phyloP scores from a whole-genome alignment of 2,797 vertebrate species.

The Champsocephalus gunnari region DNA sequence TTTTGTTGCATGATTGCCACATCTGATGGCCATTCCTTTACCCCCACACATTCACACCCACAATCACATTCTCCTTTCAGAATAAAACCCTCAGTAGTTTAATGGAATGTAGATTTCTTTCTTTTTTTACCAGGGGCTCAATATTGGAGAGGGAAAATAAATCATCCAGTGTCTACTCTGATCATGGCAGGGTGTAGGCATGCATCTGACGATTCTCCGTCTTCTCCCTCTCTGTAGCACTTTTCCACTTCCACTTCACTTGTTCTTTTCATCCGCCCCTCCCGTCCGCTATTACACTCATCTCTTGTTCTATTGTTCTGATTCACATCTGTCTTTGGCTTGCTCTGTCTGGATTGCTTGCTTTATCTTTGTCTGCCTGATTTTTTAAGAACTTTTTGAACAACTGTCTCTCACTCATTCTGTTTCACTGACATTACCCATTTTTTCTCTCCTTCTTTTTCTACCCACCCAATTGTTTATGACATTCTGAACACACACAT shows the following conservation, averaged over 20 bases:
- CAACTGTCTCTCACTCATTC: not conserved
- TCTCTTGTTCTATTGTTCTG: constrained; percentile 44
- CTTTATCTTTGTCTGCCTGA: constrained; percentile 32
- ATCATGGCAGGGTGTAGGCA: constrained; percentile 71
- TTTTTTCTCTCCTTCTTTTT: not conserved
- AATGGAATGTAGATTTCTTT: constrained; percentile 66
- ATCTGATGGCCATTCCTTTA: constrained; percentile 51
- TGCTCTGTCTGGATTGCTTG: constrained; percentile 32
- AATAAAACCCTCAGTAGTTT: constrained; percentile 72
- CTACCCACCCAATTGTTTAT: not conserved
- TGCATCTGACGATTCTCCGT: constrained; percentile 59
- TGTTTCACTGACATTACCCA: constrained; percentile 23
- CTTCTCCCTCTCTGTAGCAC: constrained; percentile 44
- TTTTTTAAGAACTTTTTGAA: not conserved
- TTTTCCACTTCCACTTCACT: constrained; percentile 70
- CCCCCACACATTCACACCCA: constrained; percentile 38
- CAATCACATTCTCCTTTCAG: constrained; percentile 60
- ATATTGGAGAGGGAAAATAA: constrained; percentile 66
- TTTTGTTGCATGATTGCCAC: constrained; percentile 49
- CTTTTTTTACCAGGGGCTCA: constrained; percentile 37
- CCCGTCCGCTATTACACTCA: constrained; percentile 75
- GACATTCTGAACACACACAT: not conserved
- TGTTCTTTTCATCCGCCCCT: constrained; percentile 70
- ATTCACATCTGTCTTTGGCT: constrained; percentile 38
- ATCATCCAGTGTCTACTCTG: constrained; percentile 65